Evolutionary conservation across 2,888 invertebrate species (phyloP).

Genomic region (Selenia dentaria): DNA sequence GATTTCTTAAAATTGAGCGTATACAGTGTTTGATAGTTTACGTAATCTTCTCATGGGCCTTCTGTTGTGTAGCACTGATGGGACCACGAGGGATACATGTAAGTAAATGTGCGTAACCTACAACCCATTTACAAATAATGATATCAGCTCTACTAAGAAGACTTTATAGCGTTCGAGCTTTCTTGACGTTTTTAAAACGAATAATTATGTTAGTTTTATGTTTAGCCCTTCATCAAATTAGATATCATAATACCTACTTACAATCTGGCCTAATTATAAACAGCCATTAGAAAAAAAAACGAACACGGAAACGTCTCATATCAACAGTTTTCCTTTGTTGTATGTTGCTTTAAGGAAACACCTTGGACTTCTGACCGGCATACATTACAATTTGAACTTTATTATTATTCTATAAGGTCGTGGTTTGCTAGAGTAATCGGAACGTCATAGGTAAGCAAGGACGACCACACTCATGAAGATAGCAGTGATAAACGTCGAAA

Average conservation of each 20-base stretch:
- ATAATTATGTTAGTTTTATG: too few species aligned
- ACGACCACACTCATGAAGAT: constrained; percentile 33
- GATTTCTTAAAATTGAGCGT: too few species aligned
- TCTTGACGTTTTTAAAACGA: too few species aligned
- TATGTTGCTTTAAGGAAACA: constrained; percentile 48
- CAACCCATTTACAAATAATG: too few species aligned
- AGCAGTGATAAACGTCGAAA: constrained; percentile 34
- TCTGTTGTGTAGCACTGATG: too few species aligned
- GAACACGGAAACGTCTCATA: constrained; percentile 47
- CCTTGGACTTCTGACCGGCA: constrained; percentile 42
- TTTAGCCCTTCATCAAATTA: background rate
- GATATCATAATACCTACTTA: background rate
- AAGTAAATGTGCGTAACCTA: too few species aligned
- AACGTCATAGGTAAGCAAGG: constrained; percentile 32
- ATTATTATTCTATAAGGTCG: constrained; percentile 7
- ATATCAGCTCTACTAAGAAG: too few species aligned
- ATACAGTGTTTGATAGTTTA: too few species aligned
- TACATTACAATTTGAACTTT: constrained; percentile 22
- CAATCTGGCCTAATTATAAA: constrained; percentile 20
- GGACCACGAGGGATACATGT: too few species aligned
- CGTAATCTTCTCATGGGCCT: too few species aligned
- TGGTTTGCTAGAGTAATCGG: background rate
- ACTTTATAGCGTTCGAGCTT: too few species aligned
- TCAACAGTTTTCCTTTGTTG: constrained; percentile 52
- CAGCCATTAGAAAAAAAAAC: constrained; percentile 37